A percentile compares a stretch with the other conserved stretches of the same genome.
These are phyloP conservation scores for Drosophila serrata DNA, from an alignment of 1,140 invertebrate genomes.

Conservation along the genomic window DNA sequence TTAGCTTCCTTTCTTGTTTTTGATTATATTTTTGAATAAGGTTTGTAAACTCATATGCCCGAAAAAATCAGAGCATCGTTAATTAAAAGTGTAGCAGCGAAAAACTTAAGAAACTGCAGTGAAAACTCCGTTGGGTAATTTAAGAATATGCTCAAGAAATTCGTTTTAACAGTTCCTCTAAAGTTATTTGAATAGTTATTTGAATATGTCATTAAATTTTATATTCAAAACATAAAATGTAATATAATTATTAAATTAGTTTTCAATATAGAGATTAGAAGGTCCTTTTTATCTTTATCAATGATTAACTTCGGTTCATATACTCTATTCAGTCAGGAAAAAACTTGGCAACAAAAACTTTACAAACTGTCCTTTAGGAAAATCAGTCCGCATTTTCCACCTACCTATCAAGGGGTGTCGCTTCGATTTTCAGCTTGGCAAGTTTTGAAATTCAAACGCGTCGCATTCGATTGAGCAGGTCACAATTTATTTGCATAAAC, in stretches of 20 bases:
- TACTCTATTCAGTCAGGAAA: too few species aligned
- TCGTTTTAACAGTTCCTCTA: neutral
- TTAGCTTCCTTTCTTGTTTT: too few species aligned
- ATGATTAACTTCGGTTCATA: neutral
- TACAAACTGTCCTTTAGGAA: constrained; percentile 23
- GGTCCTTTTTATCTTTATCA: neutral
- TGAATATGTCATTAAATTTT: neutral
- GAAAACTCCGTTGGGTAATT: neutral
- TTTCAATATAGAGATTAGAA: neutral
- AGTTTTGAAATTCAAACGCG: constrained; percentile 47
- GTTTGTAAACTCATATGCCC: neutral
- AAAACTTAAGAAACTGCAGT: constrained; percentile 1
- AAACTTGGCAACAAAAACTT: constrained; percentile 6
- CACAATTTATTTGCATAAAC: constrained; percentile 76
- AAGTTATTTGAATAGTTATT: neutral
- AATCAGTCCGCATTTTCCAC: constrained; percentile 7
- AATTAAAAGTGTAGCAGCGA: neutral
- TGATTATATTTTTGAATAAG: neutral
- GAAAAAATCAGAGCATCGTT: neutral
- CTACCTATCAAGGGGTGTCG: constrained; percentile 7
- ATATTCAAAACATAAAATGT: too few species aligned
- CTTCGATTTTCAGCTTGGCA: constrained; percentile 56
- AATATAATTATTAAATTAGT: neutral
- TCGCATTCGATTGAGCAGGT: constrained; percentile 25
- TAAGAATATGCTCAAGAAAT: neutral